These are phyloP conservation scores for Danio jaintianensis DNA, from an alignment of 2,797 vertebrate genomes.

Conservation along the genomic window DNA sequence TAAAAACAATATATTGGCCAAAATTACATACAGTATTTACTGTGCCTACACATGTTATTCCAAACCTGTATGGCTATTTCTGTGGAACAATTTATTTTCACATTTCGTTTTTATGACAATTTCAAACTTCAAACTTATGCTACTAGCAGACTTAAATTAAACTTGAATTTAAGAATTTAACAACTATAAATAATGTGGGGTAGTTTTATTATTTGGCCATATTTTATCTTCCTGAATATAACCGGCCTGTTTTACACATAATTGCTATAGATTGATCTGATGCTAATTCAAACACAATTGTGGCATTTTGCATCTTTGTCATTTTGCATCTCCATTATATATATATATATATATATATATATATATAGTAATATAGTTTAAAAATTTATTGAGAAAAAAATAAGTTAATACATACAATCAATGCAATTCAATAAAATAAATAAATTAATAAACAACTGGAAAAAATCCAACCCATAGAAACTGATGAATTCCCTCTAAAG, in stretches of 20 bases:
- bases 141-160: no score
- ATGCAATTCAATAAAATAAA: not conserved
- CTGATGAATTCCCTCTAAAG: not conserved
- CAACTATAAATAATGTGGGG: not conserved
- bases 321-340: not conserved
- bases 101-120: no score
- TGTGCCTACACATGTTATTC: no score
- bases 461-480: not conserved
- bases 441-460: not conserved
- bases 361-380: no score
- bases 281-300: not conserved
- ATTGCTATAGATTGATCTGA: not conserved
- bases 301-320: not conserved
- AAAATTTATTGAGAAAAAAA: not conserved
- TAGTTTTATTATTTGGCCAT: not conserved
- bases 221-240: not conserved
- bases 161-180: no score
- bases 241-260: not conserved
- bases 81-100: no score
- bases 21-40: not conserved
- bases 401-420: not conserved
- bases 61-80: no score
- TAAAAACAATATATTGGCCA: not conserved
- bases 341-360: no score
- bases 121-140: no score